Conservation (phyloP, 35 echinoderm and acorn worm genomes). For the Apostichopus japonicus region DNA sequence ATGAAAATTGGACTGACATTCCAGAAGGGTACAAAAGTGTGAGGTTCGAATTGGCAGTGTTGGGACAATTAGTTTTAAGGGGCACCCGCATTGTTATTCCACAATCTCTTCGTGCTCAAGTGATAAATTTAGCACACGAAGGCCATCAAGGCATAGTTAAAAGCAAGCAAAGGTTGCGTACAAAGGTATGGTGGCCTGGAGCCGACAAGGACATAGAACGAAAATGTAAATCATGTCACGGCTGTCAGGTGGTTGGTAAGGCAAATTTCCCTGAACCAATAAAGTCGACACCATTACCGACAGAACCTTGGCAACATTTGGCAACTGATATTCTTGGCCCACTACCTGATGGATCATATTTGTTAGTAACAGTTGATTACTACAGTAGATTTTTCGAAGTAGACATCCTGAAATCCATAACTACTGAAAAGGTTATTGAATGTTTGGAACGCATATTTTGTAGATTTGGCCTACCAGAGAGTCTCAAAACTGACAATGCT, state of each 20-base stretch:
- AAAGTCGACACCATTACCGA: conserved; percentile 59
- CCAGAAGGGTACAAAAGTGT: not conserved
- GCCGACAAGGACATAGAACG: conserved; percentile 7
- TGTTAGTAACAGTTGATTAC: conserved; percentile 74
- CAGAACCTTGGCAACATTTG: conserved; percentile 48
- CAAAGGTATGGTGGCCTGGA: conserved; percentile 59
- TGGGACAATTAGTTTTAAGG: not conserved
- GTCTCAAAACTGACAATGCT: too few species aligned
- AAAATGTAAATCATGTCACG: not conserved
- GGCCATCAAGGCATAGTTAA: conserved; percentile 55
- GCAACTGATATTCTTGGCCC: conserved; percentile 32
- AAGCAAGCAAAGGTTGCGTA: conserved; percentile 35
- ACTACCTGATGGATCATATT: conserved; percentile 61
- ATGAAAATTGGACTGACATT: not conserved
- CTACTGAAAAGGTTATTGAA: conserved; percentile 56
- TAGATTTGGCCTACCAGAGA: not conserved
- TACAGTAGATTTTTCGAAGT: conserved; percentile 75
- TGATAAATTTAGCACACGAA: conserved; percentile 53
- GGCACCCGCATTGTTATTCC: conserved; percentile 53
- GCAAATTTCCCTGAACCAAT: conserved; percentile 13
- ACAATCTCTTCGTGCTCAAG: conserved; percentile 20
- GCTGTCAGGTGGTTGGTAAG: too few species aligned
- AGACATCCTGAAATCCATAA: conserved; percentile 58
- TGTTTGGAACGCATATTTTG: not conserved
- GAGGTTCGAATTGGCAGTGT: not conserved